A percentile compares a stretch with the other conserved stretches of the same genome.
Evolutionary conservation across 1,140 invertebrate species (phyloP).

Genomic region (Drosophila ambigua): DNA sequence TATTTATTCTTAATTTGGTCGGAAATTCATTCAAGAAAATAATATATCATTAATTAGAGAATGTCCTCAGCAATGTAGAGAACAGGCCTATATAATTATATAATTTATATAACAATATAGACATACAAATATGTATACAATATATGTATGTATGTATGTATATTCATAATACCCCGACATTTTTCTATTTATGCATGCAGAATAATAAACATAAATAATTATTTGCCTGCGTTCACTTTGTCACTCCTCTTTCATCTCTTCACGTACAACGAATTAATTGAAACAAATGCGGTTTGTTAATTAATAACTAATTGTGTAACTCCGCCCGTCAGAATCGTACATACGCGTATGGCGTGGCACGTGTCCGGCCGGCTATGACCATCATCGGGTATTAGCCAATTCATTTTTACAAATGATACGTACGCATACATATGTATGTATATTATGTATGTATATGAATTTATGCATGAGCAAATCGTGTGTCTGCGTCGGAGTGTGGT

Average conservation of each 20-base stretch:
- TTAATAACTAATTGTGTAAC: slow-evolving; percentile 63
- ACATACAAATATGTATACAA: neutral
- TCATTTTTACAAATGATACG: slow-evolving; percentile 9
- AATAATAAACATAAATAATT: slow-evolving; percentile 32
- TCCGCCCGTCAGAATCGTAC: slow-evolving; percentile 43
- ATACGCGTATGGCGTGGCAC: neutral
- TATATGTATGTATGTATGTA: too few relatives aligned
- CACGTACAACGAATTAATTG: slow-evolving; percentile 43
- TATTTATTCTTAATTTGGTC: too few relatives aligned
- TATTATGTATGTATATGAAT: slow-evolving; percentile 17
- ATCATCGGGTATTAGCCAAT: slow-evolving; percentile 28
- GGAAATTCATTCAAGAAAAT: too few relatives aligned
- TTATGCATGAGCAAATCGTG: slow-evolving; percentile 41
- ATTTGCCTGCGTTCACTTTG: neutral
- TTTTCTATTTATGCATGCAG: slow-evolving; percentile 3
- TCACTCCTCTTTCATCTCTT: slow-evolving; percentile 1
- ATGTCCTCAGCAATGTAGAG: neutral
- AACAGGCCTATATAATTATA: too few relatives aligned
- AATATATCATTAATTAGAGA: neutral
- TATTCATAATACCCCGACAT: neutral
- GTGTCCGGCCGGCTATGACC: too few relatives aligned
- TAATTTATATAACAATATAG: too few relatives aligned
- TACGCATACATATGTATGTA: slow-evolving; percentile 14
- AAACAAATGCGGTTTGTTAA: slow-evolving; percentile 58
- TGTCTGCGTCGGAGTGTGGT: slow-evolving; percentile 12